A percentile compares a stretch with the other conserved stretches of the same genome.
Evolutionary conservation across 2,888 invertebrate genomes (phyloP).

Genomic region (Andrena camellia): DNA sequence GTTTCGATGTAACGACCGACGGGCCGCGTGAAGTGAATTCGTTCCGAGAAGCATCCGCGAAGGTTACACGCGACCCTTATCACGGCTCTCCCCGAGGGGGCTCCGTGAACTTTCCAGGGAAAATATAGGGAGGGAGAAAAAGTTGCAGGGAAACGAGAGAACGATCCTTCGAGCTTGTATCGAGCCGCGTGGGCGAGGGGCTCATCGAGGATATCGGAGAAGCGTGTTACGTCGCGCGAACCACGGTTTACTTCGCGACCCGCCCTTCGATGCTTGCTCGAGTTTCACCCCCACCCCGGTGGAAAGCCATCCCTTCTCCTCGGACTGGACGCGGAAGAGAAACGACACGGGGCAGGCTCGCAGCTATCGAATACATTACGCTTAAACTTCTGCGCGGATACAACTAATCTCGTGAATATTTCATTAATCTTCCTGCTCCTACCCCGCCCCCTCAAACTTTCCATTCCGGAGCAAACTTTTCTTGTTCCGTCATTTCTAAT

Average conservation of each 20-base stretch:
- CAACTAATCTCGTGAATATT: slow-evolving; percentile 40
- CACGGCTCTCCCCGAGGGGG: neutral
- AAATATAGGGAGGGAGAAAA: neutral
- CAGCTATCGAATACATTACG: slow-evolving; percentile 25
- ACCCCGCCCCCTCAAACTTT: neutral
- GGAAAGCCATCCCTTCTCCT: neutral
- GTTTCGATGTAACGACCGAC: neutral
- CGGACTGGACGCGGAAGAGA: slow-evolving; percentile 2
- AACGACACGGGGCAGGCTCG: slow-evolving; percentile 1
- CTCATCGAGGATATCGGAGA: slow-evolving; percentile 3
- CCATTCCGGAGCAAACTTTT: slow-evolving; percentile 24
- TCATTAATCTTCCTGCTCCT: slow-evolving; percentile 26
- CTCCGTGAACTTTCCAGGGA: neutral
- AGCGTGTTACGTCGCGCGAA: neutral
- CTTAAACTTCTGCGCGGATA: slow-evolving; percentile 24
- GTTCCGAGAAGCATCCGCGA: slow-evolving; percentile 3
- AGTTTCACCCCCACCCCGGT: neutral
- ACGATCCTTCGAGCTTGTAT: slow-evolving; percentile 4
- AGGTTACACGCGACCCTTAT: slow-evolving; percentile 2
- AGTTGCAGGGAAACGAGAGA: neutral
- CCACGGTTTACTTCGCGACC: neutral
- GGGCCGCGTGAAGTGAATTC: neutral
- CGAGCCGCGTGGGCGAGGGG: neutral
- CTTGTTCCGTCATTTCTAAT: slow-evolving; percentile 24
- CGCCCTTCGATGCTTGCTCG: slow-evolving; percentile 8